Conservation (phyloP, 2,113 vertebrate species). For the Channa maculata region DNA sequence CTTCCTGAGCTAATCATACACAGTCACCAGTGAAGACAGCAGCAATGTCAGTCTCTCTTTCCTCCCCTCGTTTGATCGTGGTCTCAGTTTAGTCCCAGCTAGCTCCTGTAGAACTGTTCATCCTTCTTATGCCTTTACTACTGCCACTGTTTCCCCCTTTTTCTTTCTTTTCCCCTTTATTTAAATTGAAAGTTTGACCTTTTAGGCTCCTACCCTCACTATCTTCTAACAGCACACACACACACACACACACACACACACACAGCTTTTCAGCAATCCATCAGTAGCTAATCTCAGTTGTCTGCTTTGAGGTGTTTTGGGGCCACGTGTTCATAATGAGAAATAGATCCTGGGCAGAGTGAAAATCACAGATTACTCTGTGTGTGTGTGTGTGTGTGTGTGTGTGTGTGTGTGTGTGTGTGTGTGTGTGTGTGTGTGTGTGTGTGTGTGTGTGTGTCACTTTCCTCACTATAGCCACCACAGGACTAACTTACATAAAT, state of each 20-base stretch:
- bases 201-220: background rate
- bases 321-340: constrained; percentile 66
- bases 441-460: constrained; percentile 21
- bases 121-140: constrained; percentile 21
- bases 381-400: constrained; percentile 23
- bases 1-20: constrained; percentile 44
- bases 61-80: background rate
- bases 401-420: no score
- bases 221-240: constrained; percentile 20
- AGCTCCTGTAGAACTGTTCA: background rate
- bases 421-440: constrained; percentile 19
- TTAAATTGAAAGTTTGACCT: no score
- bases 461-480: constrained; percentile 56
- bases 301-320: constrained; percentile 70
- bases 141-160: background rate
- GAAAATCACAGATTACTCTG: constrained; percentile 47
- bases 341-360: constrained; percentile 48
- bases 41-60: constrained; percentile 36
- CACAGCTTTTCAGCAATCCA: constrained; percentile 45
- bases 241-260: constrained; percentile 31
- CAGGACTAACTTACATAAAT: constrained; percentile 76
- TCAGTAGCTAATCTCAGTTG: constrained; percentile 66
- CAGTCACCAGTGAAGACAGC: constrained; percentile 47
- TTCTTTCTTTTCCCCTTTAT: background rate
- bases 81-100: background rate